phyloP scores from a whole-genome alignment of 2,888 invertebrate species.

The Dryobota labecula region DNA sequence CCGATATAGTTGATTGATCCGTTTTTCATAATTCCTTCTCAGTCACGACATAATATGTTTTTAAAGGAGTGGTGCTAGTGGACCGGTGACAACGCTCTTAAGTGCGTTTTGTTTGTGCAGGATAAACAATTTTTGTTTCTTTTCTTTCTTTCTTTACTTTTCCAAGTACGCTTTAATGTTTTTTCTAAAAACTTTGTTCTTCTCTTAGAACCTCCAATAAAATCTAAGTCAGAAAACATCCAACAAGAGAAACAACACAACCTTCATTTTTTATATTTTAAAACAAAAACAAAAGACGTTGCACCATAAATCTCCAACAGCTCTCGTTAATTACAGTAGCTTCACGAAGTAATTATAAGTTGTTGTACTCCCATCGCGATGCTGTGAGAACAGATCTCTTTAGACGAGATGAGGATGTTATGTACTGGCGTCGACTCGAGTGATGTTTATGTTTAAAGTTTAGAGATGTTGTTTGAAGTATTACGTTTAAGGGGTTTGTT shows the following conservation, averaged over 20 bases:
- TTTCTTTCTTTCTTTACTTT: too few species aligned
- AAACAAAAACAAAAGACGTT: slow-evolving; percentile 21
- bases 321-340: slow-evolving; percentile 13
- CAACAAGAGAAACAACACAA: neutral
- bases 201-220: neutral
- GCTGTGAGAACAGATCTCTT: slow-evolving; percentile 26
- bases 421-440: neutral
- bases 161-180: too few species aligned
- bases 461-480: neutral
- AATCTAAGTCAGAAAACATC: too few species aligned
- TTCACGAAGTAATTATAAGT: slow-evolving; percentile 46
- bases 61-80: too few species aligned
- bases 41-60: too few species aligned
- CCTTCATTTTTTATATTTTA: slow-evolving; percentile 11
- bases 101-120: too few species aligned
- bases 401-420: slow-evolving; percentile 4
- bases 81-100: too few species aligned
- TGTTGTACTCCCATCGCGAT: slow-evolving; percentile 15
- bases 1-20: too few species aligned
- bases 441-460: slow-evolving; percentile 21
- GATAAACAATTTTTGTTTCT: too few species aligned
- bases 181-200: neutral
- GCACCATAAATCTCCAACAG: slow-evolving; percentile 12
- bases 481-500: neutral
- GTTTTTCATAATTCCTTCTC: too few species aligned